Evolutionary conservation across 2,888 invertebrate species (phyloP).

Genomic region (Meliscaeva auricollis): DNA sequence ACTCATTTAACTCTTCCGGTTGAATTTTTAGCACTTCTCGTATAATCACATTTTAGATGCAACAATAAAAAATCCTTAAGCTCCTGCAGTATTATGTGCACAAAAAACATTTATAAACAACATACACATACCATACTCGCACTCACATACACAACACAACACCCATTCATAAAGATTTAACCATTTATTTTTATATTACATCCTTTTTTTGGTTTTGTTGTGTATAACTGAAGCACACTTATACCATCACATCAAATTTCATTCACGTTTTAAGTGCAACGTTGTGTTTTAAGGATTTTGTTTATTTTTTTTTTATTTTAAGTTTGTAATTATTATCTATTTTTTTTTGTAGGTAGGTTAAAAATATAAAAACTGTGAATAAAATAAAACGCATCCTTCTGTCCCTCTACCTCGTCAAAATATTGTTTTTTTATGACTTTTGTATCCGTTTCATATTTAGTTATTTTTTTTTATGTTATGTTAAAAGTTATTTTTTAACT

Average conservation of each 20-base stretch:
- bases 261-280: constrained; percentile 55
- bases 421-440: constrained; percentile 14
- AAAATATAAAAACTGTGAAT: constrained; percentile 35
- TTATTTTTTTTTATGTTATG: background rate
- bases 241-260: constrained; percentile 54
- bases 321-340: background rate
- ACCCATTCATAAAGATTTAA: constrained; percentile 45
- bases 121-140: constrained; percentile 29
- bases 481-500: background rate
- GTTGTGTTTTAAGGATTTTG: too few species aligned
- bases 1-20: constrained; percentile 73
- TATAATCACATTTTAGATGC: constrained; percentile 63
- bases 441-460: background rate
- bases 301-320: constrained; percentile 36
- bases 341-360: background rate
- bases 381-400: constrained; percentile 29
- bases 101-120: too few species aligned
- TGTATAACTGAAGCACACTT: constrained; percentile 18
- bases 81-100: constrained; percentile 44
- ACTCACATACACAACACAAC: constrained; percentile 32
- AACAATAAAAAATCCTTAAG: constrained; percentile 55
- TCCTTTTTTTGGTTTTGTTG: constrained; percentile 3
- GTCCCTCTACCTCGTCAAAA: constrained; percentile 10
- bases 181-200: constrained; percentile 65
- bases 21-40: constrained; percentile 36